Evolutionary conservation across 2,113 vertebrate genomes (phyloP).

Genomic region (Neolamprologus longior): DNA sequence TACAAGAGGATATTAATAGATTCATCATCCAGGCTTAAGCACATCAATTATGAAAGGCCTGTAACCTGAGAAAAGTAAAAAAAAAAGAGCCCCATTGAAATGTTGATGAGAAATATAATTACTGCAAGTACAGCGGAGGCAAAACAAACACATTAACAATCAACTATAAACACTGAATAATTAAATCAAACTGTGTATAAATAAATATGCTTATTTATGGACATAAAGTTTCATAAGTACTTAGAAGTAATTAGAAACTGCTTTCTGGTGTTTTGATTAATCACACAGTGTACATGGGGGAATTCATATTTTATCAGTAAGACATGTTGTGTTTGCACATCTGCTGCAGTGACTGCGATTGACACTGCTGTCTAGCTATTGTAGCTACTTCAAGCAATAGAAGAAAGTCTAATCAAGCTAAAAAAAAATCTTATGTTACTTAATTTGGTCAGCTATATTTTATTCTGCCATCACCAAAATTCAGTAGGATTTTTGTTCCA

Average conservation of each 20-base stretch:
- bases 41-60: slow-evolving; percentile 62
- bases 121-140: slow-evolving; percentile 15
- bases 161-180: slow-evolving; percentile 45
- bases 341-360: neutral
- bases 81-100: slow-evolving; percentile 42
- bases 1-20: slow-evolving; percentile 67
- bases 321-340: slow-evolving; percentile 19
- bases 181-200: slow-evolving; percentile 43
- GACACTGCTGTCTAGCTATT: neutral
- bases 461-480: neutral
- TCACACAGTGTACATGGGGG: neutral
- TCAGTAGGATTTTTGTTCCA: neutral
- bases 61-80: slow-evolving; percentile 57
- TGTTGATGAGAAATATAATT: slow-evolving; percentile 66
- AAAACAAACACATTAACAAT: slow-evolving; percentile 65
- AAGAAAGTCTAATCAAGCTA: neutral
- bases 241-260: slow-evolving; percentile 54
- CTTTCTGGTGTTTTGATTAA: slow-evolving; percentile 42
- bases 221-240: slow-evolving; percentile 39
- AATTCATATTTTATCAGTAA: slow-evolving; percentile 28
- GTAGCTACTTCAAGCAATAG: neutral
- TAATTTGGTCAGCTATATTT: neutral
- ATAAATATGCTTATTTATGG: slow-evolving; percentile 59
- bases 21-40: slow-evolving; percentile 48
- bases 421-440: neutral